These are phyloP conservation scores for Myiotriccus ornatus DNA, from an alignment of 2,797 vertebrate genomes.

Conservation along the genomic window DNA sequence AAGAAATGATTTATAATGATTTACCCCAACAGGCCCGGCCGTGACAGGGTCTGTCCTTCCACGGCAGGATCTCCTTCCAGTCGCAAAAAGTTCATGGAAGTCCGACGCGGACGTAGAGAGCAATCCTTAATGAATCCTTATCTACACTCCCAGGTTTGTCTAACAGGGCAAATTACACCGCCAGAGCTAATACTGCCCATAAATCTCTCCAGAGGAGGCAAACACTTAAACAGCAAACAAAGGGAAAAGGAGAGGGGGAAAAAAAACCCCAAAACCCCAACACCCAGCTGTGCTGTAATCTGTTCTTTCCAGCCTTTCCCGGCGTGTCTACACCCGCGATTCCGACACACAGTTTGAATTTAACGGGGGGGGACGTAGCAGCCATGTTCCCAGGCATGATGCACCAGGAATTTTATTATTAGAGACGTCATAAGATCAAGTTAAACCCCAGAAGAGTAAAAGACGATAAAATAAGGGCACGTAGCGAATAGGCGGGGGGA, in stretches of 20 bases:
- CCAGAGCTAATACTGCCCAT: neutral
- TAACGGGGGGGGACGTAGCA: neutral
- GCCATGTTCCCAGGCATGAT: neutral
- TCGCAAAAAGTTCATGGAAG: neutral
- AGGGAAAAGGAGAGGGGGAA: fast-evolving
- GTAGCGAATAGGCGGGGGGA: fast-evolving
- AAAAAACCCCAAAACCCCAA: no score
- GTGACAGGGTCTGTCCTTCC: neutral
- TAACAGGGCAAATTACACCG: neutral
- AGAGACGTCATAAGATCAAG: fast-evolving
- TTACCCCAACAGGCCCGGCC: neutral
- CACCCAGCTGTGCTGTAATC: neutral
- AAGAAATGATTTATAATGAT: no score
- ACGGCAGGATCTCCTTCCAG: fast-evolving
- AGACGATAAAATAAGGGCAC: fast-evolving
- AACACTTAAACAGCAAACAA: neutral
- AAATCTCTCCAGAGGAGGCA: neutral
- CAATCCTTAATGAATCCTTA: neutral
- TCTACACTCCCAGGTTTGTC: neutral
- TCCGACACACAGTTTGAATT: fast-evolving
- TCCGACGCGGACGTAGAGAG: neutral
- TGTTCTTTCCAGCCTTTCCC: neutral
- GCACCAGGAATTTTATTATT: neutral
- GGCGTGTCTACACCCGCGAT: fast-evolving
- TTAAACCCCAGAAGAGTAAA: fast-evolving